These are phyloP conservation scores for Phocoena phocoena DNA, from an alignment of 2,113 vertebrate genomes.

Conservation along the genomic window DNA sequence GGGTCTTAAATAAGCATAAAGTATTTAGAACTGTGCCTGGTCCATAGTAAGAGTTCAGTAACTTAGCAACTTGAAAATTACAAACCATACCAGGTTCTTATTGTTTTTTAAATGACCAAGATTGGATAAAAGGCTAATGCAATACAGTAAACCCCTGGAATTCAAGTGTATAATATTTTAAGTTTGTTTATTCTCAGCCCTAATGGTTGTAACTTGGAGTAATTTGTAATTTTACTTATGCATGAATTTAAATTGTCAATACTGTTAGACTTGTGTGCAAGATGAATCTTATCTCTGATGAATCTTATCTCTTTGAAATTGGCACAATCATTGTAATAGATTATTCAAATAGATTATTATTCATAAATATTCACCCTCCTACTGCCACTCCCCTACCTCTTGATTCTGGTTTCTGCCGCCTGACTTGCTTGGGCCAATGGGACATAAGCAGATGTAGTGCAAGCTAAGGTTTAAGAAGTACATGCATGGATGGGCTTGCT, in stretches of 20 bases:
- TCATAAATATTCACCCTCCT: not conserved
- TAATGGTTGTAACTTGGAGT: not conserved
- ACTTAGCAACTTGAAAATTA: slow-evolving; percentile 6
- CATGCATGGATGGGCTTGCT: not conserved
- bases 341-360: not conserved
- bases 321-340: not conserved
- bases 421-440: not conserved
- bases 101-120: not conserved
- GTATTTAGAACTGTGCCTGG: not conserved
- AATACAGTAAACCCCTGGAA: not conserved
- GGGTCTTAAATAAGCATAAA: not conserved
- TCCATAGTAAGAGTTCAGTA: not conserved
- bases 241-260: not conserved
- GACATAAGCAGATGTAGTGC: not conserved
- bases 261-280: not conserved
- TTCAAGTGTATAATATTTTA: not conserved
- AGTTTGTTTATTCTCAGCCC: not conserved
- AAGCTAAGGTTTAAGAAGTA: not conserved
- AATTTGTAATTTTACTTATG: not conserved
- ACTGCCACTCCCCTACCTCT: not conserved
- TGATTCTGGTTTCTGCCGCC: not conserved
- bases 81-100: not conserved
- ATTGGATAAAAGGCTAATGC: not conserved
- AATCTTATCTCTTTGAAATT: not conserved
- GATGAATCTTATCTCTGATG: not conserved